phyloP scores from a whole-genome alignment of 2,113 vertebrate genomes.

The Entomyzon cyanotis region DNA sequence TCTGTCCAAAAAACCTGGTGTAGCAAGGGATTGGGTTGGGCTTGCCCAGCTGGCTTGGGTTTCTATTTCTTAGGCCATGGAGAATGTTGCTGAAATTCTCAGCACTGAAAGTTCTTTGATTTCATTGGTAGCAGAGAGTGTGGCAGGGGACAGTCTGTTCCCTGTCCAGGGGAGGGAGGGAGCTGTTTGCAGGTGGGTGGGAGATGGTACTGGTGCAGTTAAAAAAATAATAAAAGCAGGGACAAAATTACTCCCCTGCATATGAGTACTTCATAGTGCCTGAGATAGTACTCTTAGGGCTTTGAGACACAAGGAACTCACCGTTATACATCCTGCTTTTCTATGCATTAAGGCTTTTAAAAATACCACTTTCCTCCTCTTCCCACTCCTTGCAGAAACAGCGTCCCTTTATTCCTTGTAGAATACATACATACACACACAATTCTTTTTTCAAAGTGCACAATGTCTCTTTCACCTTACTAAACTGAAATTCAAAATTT shows the following conservation, averaged over 20 bases:
- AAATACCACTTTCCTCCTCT: neutral
- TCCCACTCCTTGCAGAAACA: neutral
- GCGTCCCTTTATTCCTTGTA: neutral
- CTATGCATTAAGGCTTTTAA: slow-evolving; percentile 1
- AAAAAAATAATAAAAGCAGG: neutral
- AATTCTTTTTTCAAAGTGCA: neutral
- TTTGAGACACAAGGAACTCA: neutral
- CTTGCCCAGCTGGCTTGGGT: neutral
- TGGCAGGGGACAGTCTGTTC: neutral
- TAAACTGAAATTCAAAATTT: neutral
- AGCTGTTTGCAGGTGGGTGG: neutral
- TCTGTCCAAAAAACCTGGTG: neutral
- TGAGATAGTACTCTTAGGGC: neutral
- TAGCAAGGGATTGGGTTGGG: neutral
- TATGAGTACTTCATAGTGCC: neutral
- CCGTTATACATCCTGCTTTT: neutral
- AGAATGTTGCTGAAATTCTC: neutral
- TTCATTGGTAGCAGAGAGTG: neutral
- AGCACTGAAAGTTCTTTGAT: neutral
- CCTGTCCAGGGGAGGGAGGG: neutral
- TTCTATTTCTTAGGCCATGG: neutral
- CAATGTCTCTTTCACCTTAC: neutral
- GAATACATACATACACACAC: neutral
- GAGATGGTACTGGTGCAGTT: neutral
- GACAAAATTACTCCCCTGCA: neutral